Evolutionary conservation across 2,888 invertebrate genomes (phyloP), one percentile per base, ranked within the genome.

Genomic region (Pachymerium ferrugineum): DNA sequence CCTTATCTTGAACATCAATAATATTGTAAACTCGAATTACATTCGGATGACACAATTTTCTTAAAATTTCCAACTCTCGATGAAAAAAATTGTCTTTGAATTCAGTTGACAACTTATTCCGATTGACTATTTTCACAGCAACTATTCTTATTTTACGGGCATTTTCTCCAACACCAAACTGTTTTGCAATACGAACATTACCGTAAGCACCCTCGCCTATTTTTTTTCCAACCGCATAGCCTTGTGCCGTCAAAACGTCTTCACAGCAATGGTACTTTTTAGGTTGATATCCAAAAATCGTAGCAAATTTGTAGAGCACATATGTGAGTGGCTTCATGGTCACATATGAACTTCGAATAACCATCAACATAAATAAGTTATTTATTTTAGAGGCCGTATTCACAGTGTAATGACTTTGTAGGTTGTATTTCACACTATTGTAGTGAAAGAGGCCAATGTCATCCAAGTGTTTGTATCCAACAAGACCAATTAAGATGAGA

Each of bases 1-100:
- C 70, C 35, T 71, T 33, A 25, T 73, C 22, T 2, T 31, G 31
- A 2, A 30, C n/a, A 30, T 73, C 73, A 8, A 73, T 25, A n/a
- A 73, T 73, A 29, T 35, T 29, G 30, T 29, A 31, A 8, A 62
- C 35, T 3, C 67, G 54, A 30, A 73, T 62, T n/a, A 73, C 73
- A 35, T 73, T 47, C 19, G n/a, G 22, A 16, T 73, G 73, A 29
- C 54, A 30, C n/a, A 73, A 19, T 19, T 31, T 73, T 25, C 67
- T 4, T 29, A 62, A 19, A 16, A 73, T 73, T 30, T 73, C 29
- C 25, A 73, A 19, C 16, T 73, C 73, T 8, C 73, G 54, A 30
- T 47, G 47, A 25, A 73, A 73, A n/a, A 73, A 73, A 30, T 73
- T 73, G 10, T 73, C 62, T 14, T 30, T 31, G 35, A 73, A 73